These are phyloP conservation scores for Melanostoma scalare DNA, from an alignment of 2,888 invertebrate genomes.

Conservation along the genomic window DNA sequence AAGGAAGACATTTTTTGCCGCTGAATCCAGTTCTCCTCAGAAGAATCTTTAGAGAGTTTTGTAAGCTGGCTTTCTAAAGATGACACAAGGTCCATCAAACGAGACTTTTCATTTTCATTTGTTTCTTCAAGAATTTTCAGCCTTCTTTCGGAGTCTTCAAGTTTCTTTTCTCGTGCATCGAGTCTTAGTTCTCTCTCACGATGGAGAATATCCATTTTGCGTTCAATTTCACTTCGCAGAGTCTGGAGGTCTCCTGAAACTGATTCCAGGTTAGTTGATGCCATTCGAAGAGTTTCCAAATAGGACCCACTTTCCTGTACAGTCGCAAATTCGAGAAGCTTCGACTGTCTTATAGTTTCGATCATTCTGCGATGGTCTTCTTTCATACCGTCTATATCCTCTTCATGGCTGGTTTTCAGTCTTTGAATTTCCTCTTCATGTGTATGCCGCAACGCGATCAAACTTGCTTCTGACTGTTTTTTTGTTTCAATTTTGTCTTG, in stretches of 20 bases:
- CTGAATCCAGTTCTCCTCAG: slow-evolving; percentile 81
- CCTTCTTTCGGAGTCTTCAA: slow-evolving; percentile 79
- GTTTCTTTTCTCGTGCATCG: slow-evolving; percentile 77
- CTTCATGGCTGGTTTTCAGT: slow-evolving; percentile 78
- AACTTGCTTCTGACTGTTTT: slow-evolving; percentile 75
- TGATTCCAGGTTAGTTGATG: slow-evolving; percentile 78
- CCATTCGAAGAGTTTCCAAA: slow-evolving; percentile 79
- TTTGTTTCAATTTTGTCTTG: slow-evolving; percentile 76
- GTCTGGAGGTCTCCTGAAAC: slow-evolving; percentile 77
- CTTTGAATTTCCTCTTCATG: slow-evolving; percentile 78
- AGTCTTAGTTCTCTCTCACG: slow-evolving; percentile 78
- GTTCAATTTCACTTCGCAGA: slow-evolving; percentile 78
- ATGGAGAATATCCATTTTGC: slow-evolving; percentile 76
- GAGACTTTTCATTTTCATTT: slow-evolving; percentile 78
- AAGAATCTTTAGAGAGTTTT: slow-evolving; percentile 78
- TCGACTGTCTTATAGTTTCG: slow-evolving; percentile 80
- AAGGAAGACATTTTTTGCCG: slow-evolving; percentile 80
- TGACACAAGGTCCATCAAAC: slow-evolving; percentile 80
- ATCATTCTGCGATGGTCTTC: slow-evolving; percentile 78
- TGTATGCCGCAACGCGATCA: slow-evolving; percentile 76
- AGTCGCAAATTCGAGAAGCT: slow-evolving; percentile 79
- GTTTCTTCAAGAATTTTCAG: slow-evolving; percentile 78
- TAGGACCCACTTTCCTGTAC: slow-evolving; percentile 81
- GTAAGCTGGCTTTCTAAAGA: slow-evolving; percentile 79
- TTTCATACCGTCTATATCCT: slow-evolving; percentile 77